Conservation (phyloP, 2,888 invertebrate species). For the Cephus rjabovi region DNA sequence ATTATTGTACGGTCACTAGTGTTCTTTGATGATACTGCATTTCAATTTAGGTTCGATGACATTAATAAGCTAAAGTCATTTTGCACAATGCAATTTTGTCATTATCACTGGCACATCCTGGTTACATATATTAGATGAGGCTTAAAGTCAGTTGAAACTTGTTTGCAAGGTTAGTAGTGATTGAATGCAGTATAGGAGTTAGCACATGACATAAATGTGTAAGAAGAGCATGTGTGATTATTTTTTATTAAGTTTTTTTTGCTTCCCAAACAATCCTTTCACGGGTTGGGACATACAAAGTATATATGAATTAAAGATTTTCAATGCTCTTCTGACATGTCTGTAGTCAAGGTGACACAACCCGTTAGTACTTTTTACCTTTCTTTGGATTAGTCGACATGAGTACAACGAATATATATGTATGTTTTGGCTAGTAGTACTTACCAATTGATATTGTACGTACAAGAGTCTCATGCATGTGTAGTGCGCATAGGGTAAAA, state of each 20-base stretch:
- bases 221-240: neutral
- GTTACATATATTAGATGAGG: neutral
- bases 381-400: constrained; percentile 8
- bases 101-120: neutral
- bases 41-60: neutral
- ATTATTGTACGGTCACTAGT: neutral
- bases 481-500: constrained; percentile 30
- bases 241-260: neutral
- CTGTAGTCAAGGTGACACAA: neutral
- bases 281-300: neutral
- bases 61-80: constrained; percentile 1
- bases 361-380: constrained; percentile 2
- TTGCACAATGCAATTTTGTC: neutral
- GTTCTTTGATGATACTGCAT: neutral
- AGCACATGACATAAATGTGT: neutral
- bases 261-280: neutral
- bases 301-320: neutral
- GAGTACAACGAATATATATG: constrained; percentile 14
- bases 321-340: neutral
- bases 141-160: neutral
- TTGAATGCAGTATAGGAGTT: neutral
- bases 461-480: constrained; percentile 38
- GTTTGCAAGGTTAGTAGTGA: neutral
- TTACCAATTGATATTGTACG: constrained; percentile 35
- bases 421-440: constrained; percentile 34